These are phyloP conservation scores for Bubo blakistoni DNA, from an alignment of 2,113 vertebrate genomes.

Conservation along the genomic window DNA sequence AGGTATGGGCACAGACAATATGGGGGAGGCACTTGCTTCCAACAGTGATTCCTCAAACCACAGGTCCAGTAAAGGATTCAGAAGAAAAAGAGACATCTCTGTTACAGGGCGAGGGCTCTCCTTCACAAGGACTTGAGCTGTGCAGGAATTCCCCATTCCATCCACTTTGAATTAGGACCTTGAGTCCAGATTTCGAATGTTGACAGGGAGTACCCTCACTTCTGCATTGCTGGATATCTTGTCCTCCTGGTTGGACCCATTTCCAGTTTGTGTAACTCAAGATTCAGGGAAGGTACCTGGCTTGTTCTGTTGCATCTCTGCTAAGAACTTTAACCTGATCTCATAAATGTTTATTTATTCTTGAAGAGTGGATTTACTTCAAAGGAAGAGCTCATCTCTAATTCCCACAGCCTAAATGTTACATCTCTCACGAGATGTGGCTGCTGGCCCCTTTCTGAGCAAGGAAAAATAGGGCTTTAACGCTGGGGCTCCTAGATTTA, in stretches of 20 bases:
- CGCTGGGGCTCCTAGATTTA: background rate
- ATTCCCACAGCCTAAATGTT: background rate
- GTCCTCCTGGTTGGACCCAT: background rate
- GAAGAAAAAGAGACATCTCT: background rate
- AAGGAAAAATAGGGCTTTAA: background rate
- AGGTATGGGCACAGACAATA: background rate
- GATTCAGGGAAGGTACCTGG: background rate
- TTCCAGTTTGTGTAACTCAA: background rate
- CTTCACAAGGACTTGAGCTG: background rate
- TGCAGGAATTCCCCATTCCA: background rate
- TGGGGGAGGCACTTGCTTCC: background rate
- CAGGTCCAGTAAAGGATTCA: background rate
- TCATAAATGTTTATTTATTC: background rate
- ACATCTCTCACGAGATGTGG: background rate
- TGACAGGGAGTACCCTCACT: background rate
- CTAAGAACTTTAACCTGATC: background rate
- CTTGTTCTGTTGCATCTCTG: background rate
- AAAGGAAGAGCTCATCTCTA: background rate
- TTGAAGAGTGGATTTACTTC: background rate
- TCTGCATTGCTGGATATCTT: background rate
- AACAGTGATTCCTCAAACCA: rapidly evolving
- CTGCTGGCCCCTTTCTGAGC: background rate
- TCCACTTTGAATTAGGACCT: background rate
- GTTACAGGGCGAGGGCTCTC: background rate
- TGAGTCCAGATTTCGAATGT: background rate